These are phyloP conservation scores for Alaudala cheleensis DNA, from an alignment of 2,113 vertebrate genomes.

Conservation along the genomic window DNA sequence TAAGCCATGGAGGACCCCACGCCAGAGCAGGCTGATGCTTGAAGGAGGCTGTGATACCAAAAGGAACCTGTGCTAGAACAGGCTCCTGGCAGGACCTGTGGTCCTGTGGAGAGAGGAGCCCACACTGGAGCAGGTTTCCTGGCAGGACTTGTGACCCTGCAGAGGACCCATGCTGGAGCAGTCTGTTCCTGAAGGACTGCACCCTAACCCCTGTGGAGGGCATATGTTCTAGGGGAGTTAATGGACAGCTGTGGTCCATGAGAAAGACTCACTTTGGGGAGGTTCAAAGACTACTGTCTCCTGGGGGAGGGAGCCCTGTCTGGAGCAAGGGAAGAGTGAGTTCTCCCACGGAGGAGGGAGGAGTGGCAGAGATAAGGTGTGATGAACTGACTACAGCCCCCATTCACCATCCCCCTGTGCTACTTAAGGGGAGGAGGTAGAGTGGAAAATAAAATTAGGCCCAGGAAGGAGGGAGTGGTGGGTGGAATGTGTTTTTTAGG, in stretches of 20 bases:
- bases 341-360: background rate
- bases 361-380: background rate
- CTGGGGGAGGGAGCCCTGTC: no score
- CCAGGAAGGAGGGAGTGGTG: background rate
- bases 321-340: background rate
- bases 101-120: no score
- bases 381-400: background rate
- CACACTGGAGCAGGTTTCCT: background rate
- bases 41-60: background rate
- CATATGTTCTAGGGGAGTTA: background rate
- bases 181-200: background rate
- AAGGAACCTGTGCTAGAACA: background rate
- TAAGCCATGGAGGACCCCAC: fast-evolving
- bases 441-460: background rate
- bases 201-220: background rate
- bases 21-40: background rate
- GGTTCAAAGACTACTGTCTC: background rate
- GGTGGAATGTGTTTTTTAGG: background rate
- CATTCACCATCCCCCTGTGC: background rate
- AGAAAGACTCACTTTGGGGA: fast-evolving
- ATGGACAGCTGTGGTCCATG: fast-evolving
- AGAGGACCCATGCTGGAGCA: background rate
- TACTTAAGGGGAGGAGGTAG: fast-evolving
- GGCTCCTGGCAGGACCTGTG: background rate
- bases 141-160: background rate